Conservation (phyloP, 2,888 invertebrate genomes). For the Agonopterix arenella region DNA sequence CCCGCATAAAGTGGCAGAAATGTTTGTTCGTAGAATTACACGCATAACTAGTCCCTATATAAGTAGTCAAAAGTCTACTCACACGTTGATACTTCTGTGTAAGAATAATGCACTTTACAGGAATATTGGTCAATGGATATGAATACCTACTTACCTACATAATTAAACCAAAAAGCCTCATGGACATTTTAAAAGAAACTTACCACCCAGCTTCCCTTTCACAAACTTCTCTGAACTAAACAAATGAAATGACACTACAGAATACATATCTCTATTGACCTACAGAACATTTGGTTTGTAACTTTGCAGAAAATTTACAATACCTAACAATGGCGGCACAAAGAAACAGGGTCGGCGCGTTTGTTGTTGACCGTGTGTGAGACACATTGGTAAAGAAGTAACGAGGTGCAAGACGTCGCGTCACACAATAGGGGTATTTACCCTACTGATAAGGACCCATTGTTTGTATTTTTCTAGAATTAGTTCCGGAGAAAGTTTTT, state of each 20-base stretch:
- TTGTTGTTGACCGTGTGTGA: constrained; percentile 48
- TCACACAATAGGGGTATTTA: constrained; percentile 33
- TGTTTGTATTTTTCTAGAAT: neutral
- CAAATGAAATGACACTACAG: neutral
- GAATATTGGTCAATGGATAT: too few relatives aligned
- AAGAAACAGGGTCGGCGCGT: constrained; percentile 22
- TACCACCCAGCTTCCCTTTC: neutral
- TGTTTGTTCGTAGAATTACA: too few relatives aligned
- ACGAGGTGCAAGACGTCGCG: constrained; percentile 16
- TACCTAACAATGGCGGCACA: constrained; percentile 5
- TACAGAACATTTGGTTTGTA: too few relatives aligned
- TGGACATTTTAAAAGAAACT: too few relatives aligned
- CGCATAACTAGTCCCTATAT: too few relatives aligned
- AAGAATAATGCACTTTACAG: too few relatives aligned
- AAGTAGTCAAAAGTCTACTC: too few relatives aligned
- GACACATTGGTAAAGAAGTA: constrained; percentile 29
- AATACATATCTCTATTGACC: neutral
- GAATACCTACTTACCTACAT: too few relatives aligned
- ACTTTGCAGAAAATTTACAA: constrained; percentile 2
- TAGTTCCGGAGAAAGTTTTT: too few relatives aligned
- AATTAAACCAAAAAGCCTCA: too few relatives aligned
- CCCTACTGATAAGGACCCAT: constrained; percentile 35
- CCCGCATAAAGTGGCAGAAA: too few relatives aligned
- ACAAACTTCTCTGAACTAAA: neutral
- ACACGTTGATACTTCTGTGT: too few relatives aligned